These are phyloP conservation scores for Psettodes erumei DNA, from an alignment of 2,113 vertebrate species.

Conservation along the genomic window DNA sequence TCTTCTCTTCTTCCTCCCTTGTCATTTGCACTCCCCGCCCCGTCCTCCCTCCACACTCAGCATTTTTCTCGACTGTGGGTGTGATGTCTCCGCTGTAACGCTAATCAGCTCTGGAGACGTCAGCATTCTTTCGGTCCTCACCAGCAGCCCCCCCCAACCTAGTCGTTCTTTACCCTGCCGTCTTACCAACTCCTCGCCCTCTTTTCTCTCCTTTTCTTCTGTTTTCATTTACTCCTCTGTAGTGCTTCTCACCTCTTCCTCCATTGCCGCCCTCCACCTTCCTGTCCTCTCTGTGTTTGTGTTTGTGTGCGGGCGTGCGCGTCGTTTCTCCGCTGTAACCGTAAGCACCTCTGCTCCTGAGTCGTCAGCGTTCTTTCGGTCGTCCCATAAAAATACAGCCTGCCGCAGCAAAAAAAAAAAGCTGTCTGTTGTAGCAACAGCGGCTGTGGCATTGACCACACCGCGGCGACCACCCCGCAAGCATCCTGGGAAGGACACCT, in stretches of 20 bases:
- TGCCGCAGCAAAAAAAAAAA: constrained; percentile 77
- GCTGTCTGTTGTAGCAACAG: constrained; percentile 75
- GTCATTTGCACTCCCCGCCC: constrained; percentile 70
- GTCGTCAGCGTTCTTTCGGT: constrained; percentile 78
- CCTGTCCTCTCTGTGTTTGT: constrained; percentile 39
- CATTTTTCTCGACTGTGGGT: constrained; percentile 81
- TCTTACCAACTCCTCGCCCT: constrained; percentile 28
- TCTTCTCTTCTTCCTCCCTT: constrained; percentile 76
- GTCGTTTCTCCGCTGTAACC: constrained; percentile 69
- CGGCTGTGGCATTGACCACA: constrained; percentile 74
- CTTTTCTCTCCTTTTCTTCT: constrained; percentile 24
- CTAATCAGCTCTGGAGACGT: constrained; percentile 82
- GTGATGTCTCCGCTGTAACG: constrained; percentile 81
- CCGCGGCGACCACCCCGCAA: constrained; percentile 58
- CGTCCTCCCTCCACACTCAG: constrained; percentile 74
- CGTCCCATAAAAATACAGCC: constrained; percentile 79
- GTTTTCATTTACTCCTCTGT: constrained; percentile 44
- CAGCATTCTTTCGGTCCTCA: constrained; percentile 75
- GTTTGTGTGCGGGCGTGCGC: constrained; percentile 53
- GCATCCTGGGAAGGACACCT: constrained; percentile 74
- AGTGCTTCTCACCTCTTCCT: constrained; percentile 44
- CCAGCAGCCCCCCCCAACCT: constrained; percentile 12
- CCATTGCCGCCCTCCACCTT: constrained; percentile 29
- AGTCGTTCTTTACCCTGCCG: constrained; percentile 45
- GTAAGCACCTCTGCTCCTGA: constrained; percentile 77